phyloP scores from a whole-genome alignment of 30 jellyfish, hydroid and myxozoan genomes.

The Pelagia noctiluca region DNA sequence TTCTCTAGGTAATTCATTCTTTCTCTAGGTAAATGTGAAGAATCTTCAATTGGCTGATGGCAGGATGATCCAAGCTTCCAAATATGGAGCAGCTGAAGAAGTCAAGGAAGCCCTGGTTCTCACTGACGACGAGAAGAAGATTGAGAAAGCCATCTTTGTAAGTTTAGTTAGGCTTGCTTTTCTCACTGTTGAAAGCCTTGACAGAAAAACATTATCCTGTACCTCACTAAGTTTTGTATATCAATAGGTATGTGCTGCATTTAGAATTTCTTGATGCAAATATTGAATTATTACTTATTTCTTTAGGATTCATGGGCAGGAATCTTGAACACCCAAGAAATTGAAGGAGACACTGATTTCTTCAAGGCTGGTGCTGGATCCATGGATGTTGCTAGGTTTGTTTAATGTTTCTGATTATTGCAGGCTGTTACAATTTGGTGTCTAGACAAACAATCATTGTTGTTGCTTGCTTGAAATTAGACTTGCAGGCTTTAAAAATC shows the following conservation, averaged over 20 bases:
- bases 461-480: too few species aligned
- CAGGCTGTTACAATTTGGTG: too few species aligned
- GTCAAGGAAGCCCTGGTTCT: constrained; percentile 78
- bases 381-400: constrained; percentile 98
- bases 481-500: too few species aligned
- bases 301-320: constrained; percentile 90
- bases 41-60: constrained; percentile 95
- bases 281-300: background rate
- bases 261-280: too few species aligned
- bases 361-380: constrained; percentile 99
- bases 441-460: too few species aligned
- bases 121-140: constrained; percentile 84
- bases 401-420: too few species aligned
- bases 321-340: constrained; percentile 71
- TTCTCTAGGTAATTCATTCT: background rate
- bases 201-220: too few species aligned
- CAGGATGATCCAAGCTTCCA: constrained; percentile 92
- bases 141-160: constrained; percentile 67
- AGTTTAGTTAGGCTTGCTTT: too few species aligned
- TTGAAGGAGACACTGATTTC: constrained; percentile 80
- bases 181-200: too few species aligned
- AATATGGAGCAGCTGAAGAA: constrained; percentile 86
- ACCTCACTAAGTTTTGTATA: too few species aligned
- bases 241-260: too few species aligned
- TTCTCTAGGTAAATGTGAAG: constrained; percentile 80